These are phyloP conservation scores for Metalampra italica DNA, from an alignment of 2,888 invertebrate species.

Conservation along the genomic window DNA sequence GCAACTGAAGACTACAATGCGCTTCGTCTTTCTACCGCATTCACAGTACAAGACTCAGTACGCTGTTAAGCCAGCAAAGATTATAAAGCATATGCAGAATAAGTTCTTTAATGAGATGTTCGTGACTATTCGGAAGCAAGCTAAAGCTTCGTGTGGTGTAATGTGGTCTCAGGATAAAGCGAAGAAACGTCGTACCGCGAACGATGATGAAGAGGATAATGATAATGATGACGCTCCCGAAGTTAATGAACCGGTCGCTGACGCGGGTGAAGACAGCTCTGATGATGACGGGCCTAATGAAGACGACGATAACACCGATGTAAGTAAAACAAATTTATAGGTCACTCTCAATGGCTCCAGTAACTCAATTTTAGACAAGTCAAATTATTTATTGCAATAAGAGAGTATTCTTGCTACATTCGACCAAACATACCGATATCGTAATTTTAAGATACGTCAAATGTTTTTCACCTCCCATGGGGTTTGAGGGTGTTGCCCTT, in stretches of 20 bases:
- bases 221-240: constrained; percentile 46
- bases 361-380: not conserved
- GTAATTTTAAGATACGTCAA: no score
- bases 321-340: constrained; percentile 29
- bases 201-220: constrained; percentile 61
- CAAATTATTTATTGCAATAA: not conserved
- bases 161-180: constrained; percentile 71
- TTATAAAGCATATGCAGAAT: constrained; percentile 86
- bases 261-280: constrained; percentile 75
- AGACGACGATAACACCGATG: constrained; percentile 73
- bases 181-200: constrained; percentile 38
- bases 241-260: constrained; percentile 30
- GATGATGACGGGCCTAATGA: constrained; percentile 83
- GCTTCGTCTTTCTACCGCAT: constrained; percentile 85
- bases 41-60: constrained; percentile 86
- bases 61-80: constrained; percentile 82
- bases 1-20: constrained; percentile 81
- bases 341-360: not conserved
- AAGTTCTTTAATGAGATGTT: constrained; percentile 85
- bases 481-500: no score
- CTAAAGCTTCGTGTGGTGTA: constrained; percentile 72
- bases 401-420: no score
- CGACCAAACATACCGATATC: no score
- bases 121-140: constrained; percentile 76
- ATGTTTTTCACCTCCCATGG: no score